Evolutionary conservation across 2,113 vertebrate genomes (phyloP), one percentile per base, ranked within the genome.

Genomic region (Jacana jacana): DNA sequence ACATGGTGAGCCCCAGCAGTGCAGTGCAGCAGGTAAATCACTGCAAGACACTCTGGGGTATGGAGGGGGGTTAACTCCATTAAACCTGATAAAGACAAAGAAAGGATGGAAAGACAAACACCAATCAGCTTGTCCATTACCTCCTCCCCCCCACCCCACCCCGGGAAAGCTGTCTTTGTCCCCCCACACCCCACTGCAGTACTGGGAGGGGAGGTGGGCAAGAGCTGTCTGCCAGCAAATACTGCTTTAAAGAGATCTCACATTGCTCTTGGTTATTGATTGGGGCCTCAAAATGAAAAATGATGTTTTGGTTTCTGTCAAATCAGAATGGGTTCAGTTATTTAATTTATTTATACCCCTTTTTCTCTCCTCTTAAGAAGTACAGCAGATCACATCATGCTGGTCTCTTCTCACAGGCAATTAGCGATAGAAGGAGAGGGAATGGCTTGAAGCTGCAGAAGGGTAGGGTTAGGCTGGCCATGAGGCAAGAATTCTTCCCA

Each of bases 41-140:
- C 42, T 52, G 40, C 55, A 28, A 28, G 28, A 17, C 63, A 3
- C 42, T 39, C 13, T 3, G 4, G 63, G 54, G n/a, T n/a, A n/a
- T n/a, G n/a, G n/a, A n/a, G 68, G 68, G 63, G 35, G 18, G n/a
- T 57, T 57, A 69, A 33, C 16, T 17, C 37, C 0, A 0, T 20
- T 30, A 42, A 68, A 61, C 35, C 72, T 49, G 69, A 28, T 17
- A 46, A 68, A 92, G 58, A 77, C 49, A 73, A 39, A 55, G 72
- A 7, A 39, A 42, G 61, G 52, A 57, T 2, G 49, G 33, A 48
- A 60, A 72, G 39, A 48, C 39, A 78, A 84, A 72, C 8, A 39
- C 8, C 69, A 66, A 37, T 4, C 28, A 40, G 48, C 54, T 25
- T 49, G 40, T 61, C 42, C 39, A 42, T 23, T 69, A 58, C 3